Evolutionary conservation across 1,140 invertebrate species (phyloP).

Genomic region (Hirudo medicinalis): DNA sequence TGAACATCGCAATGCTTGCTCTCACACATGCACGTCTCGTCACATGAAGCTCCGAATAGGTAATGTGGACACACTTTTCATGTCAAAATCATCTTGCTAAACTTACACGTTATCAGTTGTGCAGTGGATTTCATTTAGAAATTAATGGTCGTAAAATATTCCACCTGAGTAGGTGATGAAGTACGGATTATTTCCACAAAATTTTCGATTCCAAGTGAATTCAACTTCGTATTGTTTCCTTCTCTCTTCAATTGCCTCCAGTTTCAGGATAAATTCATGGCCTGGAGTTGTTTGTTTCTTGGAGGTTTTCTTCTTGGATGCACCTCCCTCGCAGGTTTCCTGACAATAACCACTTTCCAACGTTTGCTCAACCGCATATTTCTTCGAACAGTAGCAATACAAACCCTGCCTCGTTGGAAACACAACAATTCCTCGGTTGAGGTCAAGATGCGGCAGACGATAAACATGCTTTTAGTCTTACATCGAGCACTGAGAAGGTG

Average conservation of each 20-base stretch:
- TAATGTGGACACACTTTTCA: background rate
- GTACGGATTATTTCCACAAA: no score
- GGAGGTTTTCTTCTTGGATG: background rate
- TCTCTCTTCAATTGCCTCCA: background rate
- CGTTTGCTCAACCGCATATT: background rate
- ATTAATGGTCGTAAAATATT: no score
- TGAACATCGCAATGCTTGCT: background rate
- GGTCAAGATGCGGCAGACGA: background rate
- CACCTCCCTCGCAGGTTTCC: background rate
- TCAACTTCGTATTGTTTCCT: background rate
- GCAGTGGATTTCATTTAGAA: no score
- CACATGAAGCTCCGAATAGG: background rate
- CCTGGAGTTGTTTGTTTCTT: background rate
- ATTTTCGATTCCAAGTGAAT: no score
- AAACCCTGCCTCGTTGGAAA: background rate
- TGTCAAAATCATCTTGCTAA: background rate
- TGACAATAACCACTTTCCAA: slow-evolving; percentile 6
- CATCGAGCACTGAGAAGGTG: background rate
- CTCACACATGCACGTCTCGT: background rate
- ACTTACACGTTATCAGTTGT: no score
- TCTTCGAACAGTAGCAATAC: slow-evolving; percentile 1
- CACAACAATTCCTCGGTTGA: background rate
- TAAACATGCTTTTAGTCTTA: background rate
- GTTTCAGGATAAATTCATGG: no score
- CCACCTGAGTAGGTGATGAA: no score